These are phyloP conservation scores for Aporophyla lueneburgensis DNA, from an alignment of 2,888 invertebrate genomes.

Conservation along the genomic window DNA sequence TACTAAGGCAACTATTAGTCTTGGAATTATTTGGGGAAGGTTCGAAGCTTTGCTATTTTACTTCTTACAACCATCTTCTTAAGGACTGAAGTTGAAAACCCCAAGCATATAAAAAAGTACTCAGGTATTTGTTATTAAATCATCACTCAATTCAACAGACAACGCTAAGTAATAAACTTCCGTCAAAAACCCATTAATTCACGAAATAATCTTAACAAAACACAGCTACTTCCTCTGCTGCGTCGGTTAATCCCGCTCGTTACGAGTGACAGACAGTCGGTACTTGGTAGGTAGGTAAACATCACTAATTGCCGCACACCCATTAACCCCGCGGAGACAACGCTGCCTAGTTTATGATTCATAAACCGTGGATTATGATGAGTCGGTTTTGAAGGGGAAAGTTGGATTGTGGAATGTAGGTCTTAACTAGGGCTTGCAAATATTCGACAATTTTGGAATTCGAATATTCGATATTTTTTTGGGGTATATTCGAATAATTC, in stretches of 20 bases:
- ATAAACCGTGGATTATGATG: constrained; percentile 49
- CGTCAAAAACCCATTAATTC: constrained; percentile 50
- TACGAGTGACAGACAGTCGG: constrained; percentile 19
- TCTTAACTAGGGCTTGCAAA: too few species aligned
- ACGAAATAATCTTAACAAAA: constrained; percentile 56
- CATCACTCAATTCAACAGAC: constrained; percentile 35
- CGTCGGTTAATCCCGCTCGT: constrained; percentile 49
- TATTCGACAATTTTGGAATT: too few species aligned
- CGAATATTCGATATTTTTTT: too few species aligned
- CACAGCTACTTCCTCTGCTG: constrained; percentile 56
- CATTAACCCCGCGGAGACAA: constrained; percentile 55
- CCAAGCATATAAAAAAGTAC: neutral
- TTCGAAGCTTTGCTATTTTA: neutral
- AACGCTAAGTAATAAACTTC: constrained; percentile 23
- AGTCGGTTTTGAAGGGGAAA: neutral
- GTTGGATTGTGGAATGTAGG: neutral
- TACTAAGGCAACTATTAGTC: neutral
- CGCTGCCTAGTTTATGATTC: constrained; percentile 54
- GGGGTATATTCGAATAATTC: too few species aligned
- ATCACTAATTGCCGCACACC: constrained; percentile 62
- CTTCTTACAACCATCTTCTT: neutral
- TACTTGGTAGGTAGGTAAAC: constrained; percentile 20
- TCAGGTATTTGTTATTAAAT: constrained; percentile 14
- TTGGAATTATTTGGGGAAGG: neutral
- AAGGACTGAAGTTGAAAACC: neutral